Conservation (phyloP, 1,140 invertebrate species). For the Prorops nasuta region DNA sequence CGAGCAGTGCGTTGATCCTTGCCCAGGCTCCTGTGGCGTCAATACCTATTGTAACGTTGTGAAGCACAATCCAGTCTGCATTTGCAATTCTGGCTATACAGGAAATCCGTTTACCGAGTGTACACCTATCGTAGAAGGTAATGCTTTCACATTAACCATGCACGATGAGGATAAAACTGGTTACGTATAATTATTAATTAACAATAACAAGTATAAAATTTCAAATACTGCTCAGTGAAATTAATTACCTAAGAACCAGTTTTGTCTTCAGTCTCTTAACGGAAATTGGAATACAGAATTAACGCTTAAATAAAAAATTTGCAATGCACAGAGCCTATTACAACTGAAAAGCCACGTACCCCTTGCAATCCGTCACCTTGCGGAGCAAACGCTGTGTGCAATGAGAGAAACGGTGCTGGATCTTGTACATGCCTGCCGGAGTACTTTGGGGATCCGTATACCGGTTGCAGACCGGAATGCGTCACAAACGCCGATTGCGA, state of each 20-base stretch:
- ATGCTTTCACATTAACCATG: conserved; percentile 1
- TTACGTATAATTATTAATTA: no score
- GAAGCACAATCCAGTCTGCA: conserved; percentile 79
- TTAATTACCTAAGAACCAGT: no score
- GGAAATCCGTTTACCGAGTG: conserved; percentile 86
- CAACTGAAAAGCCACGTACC: conserved; percentile 58
- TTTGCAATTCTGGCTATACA: conserved; percentile 74
- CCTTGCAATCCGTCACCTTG: conserved; percentile 82
- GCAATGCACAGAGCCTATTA: conserved; percentile 51
- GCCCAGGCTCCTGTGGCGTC: conserved; percentile 80
- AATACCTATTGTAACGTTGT: conserved; percentile 79
- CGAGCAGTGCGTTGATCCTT: conserved; percentile 79
- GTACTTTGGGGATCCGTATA: conserved; percentile 82
- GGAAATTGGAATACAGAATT: no score
- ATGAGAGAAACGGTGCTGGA: conserved; percentile 75
- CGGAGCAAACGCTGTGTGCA: conserved; percentile 78
- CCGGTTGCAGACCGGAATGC: conserved; percentile 80
- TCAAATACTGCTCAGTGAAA: no score
- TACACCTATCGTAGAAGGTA: conserved; percentile 57
- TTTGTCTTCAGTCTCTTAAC: no score
- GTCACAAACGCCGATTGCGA: conserved; percentile 80
- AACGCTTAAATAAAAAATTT: no score
- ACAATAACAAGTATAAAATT: no score
- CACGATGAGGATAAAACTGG: no score
- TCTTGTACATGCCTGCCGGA: conserved; percentile 75